phyloP scores from a whole-genome alignment of 2,797 vertebrate species.

The Xyrichtys novacula region DNA sequence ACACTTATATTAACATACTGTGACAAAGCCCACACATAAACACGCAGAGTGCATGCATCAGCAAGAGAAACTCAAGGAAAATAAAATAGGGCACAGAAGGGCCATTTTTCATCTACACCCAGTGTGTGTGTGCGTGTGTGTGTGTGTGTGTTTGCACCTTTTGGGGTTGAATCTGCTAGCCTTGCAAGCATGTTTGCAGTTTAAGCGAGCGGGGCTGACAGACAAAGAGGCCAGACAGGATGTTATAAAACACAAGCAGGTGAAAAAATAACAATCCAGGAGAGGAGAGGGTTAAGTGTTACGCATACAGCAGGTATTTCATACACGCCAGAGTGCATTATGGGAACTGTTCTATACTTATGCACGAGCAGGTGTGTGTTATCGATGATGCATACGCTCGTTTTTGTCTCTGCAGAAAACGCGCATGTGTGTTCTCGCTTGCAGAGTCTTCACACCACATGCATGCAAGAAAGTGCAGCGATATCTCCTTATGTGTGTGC shows the following conservation, averaged over 20 bases:
- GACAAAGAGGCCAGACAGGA: conserved; percentile 79
- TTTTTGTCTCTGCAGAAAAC: conserved; percentile 4
- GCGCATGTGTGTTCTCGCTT: not conserved
- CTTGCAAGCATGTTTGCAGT: conserved; percentile 81
- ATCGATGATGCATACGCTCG: not conserved
- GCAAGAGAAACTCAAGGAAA: conserved; percentile 68
- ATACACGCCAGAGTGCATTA: conserved; percentile 8
- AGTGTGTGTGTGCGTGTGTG: conserved; percentile 35
- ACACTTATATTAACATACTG: conserved; percentile 59
- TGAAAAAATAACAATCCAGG: conserved; percentile 38
- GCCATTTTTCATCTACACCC: conserved; percentile 71
- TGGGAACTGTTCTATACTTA: not conserved
- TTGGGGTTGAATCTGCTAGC: conserved; percentile 77
- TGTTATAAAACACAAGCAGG: conserved; percentile 74
- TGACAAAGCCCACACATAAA: conserved; percentile 58
- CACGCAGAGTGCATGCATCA: conserved; percentile 74
- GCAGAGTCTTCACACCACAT: conserved; percentile 13
- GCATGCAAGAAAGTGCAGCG: conserved; percentile 19
- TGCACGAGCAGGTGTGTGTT: conserved; percentile 1
- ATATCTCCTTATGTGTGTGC: conserved; percentile 25
- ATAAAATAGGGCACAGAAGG: conserved; percentile 56
- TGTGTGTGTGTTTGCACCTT: conserved; percentile 54
- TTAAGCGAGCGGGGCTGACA: conserved; percentile 71
- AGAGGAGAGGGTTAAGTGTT: conserved; percentile 50
- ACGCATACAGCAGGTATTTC: conserved; percentile 11